Evolutionary conservation across 1,140 invertebrate species (phyloP), one percentile per base, ranked within the genome.

Genomic region (Polypedilum vanderplanki): DNA sequence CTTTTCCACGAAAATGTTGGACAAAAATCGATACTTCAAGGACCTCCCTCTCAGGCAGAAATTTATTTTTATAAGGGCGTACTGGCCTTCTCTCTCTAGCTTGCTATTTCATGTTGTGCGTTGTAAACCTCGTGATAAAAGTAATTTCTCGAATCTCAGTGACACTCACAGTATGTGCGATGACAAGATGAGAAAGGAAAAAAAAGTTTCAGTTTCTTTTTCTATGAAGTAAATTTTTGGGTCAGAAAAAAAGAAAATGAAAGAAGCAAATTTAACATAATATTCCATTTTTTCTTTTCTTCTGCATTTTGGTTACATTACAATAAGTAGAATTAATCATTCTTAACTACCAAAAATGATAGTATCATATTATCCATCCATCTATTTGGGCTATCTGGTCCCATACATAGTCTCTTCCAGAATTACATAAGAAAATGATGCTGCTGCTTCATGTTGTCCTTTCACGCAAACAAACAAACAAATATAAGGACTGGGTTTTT

Each of bases 1-100:
- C 4, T 3, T 57, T n/a, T n/a, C n/a, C 46, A 1, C 12, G 15
- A 33, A 33, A 33, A 33, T 57, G 46, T 57, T 33, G 12, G 46
- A 57, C 46, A 15, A 57, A 57, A 57, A 57, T 57, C 46, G 46
- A 57, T 57, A 57, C 10, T 57, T 57, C 46, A 57, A 57, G 46
- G 46, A 57, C 24, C 24, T 5, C 5, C 5, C 24, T 33, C 24
- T 33, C 46, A 57, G 12, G 15, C 10, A 57, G 46, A n/a, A 33
- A 33, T 33, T 33, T 5, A 33, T 33, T 33, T 33, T 33, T 33
- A 33, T 33, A 33, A 33, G 24, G 2, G 24, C 5, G 24, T n/a
- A n/a, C n/a, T n/a, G n/a, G n/a, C n/a, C n/a, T n/a, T n/a, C n/a
- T n/a, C n/a, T n/a, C n/a, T n/a, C 24, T 33, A 5, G 24, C 24